Conservation (phyloP, 2,888 invertebrate species). For the Toxonevra muliebris region DNA sequence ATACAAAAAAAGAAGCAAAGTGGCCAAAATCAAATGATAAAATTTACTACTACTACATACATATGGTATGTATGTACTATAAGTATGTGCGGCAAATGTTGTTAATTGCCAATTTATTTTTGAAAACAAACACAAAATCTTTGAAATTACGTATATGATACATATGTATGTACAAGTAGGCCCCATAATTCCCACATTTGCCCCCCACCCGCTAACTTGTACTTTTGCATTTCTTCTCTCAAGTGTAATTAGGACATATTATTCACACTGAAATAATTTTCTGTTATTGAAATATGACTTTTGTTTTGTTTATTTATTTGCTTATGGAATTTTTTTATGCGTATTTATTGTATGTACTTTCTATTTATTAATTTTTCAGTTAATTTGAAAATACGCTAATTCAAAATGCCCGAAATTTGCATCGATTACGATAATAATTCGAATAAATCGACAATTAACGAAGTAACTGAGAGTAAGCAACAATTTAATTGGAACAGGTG, state of each 20-base stretch:
- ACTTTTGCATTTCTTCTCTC: no score
- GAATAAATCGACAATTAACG: conserved; percentile 8
- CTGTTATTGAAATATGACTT: no score
- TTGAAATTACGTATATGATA: conserved; percentile 28
- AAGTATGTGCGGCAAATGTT: conserved; percentile 28
- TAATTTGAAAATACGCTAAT: no score
- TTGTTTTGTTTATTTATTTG: no score
- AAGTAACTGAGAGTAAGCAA: conserved; percentile 25
- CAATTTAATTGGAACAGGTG: conserved; percentile 41
- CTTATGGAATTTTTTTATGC: background rate
- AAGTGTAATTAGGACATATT: no score
- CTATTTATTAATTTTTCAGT: background rate
- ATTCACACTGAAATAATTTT: no score
- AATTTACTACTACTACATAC: background rate
- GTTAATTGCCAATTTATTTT: no score
- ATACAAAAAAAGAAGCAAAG: conserved; percentile 7
- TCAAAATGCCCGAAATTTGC: conserved; percentile 40
- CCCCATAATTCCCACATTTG: no score
- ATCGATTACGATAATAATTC: conserved; percentile 37
- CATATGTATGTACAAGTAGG: no score
- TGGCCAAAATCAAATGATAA: conserved; percentile 1
- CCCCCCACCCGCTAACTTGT: no score
- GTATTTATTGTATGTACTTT: background rate
- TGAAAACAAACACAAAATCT: background rate
- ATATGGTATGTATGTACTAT: no score